phyloP scores from a whole-genome alignment of 2,888 invertebrate genomes.

The Cinara cedri region DNA sequence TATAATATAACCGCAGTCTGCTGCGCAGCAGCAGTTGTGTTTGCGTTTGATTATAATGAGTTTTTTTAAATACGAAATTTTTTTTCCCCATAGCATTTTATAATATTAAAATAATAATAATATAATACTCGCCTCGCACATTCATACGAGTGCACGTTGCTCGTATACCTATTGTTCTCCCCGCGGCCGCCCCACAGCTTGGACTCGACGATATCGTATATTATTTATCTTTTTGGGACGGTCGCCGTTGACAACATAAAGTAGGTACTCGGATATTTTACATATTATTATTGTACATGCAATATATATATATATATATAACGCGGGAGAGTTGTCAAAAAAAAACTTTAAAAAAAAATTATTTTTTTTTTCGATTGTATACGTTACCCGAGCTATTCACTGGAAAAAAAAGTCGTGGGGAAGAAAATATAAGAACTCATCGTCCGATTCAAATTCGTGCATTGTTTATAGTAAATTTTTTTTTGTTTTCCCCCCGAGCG shows the following conservation, averaged over 20 bases:
- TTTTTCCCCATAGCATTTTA: conserved; percentile 4
- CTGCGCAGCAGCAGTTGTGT: not conserved
- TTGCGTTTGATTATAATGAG: conserved; percentile 17
- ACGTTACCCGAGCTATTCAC: conserved; percentile 29
- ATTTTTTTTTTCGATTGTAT: conserved; percentile 23
- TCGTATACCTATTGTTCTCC: conserved; percentile 13
- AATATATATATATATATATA: too few relatives aligned
- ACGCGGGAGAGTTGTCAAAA: not conserved
- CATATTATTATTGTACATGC: conserved; percentile 17
- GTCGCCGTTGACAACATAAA: conserved; percentile 46
- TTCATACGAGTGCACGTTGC: not conserved
- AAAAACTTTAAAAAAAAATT: conserved; percentile 9
- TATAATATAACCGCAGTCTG: too few relatives aligned
- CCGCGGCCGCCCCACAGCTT: not conserved
- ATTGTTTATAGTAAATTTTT: conserved; percentile 55
- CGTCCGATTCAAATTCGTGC: conserved; percentile 42
- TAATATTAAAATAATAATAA: conserved; percentile 25
- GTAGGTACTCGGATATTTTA: conserved; percentile 42
- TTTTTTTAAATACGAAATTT: conserved; percentile 21
- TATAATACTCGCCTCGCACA: not conserved
- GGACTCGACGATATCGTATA: not conserved
- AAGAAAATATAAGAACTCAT: conserved; percentile 33
- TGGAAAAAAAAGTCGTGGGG: conserved; percentile 8
- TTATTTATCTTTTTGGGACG: conserved; percentile 44
- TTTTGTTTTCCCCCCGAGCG: not conserved